Base-by-base conservation (phyloP, 2,888 invertebrate genomes). In the Drosophila cognata region DNA sequence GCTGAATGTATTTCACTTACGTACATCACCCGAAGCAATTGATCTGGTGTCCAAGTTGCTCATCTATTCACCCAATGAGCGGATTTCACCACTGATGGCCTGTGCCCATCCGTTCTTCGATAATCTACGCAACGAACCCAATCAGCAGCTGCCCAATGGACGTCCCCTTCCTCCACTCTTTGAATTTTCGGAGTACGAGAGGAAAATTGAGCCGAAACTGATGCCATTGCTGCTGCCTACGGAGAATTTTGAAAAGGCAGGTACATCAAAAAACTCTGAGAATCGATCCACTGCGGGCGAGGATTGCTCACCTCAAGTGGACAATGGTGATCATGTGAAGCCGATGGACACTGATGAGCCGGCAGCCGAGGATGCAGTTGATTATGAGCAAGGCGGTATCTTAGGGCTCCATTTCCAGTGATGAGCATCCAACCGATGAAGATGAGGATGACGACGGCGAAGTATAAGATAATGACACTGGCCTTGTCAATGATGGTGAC, bases 91-190 rank as follows among this genome's bases (percentile, higher is more conserved):
- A 57, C 94, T 99, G 89, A 97, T 98, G 94, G 99, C 99, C 75
- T 99, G 99, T 94, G 98, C 99, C 89, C 99, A 99, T 95, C 95
- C 96, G 84, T 99, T 99, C 95, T 99, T 99, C 95, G 98, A 99
- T 94, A 99, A 99, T 94, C 95, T 99, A 92, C 96, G 99, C 90
- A 97, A 97, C 93, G 98, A 98, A 93, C 97, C 97, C 69, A 95
- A 95, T 91, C 98, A 98, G 88, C 95, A 97, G 91, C 95, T 99
- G 94, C 99, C 99, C 79, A 98, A 97, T 94, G 98, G 97, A 63
- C 96, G 97, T 84, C 96, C 97, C 90, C 94, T 99, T 93, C 99
- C 99, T 84, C 98, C 98, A 77, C 95, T 99, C 77, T 99, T 99
- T 94, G 98, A 99, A 94, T 99, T 99, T 94, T 97, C 98, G 82